A percentile compares a stretch with the other conserved stretches of the same genome.
phyloP scores from a whole-genome alignment of 2,113 vertebrate species.

The Microtus pennsylvanicus region DNA sequence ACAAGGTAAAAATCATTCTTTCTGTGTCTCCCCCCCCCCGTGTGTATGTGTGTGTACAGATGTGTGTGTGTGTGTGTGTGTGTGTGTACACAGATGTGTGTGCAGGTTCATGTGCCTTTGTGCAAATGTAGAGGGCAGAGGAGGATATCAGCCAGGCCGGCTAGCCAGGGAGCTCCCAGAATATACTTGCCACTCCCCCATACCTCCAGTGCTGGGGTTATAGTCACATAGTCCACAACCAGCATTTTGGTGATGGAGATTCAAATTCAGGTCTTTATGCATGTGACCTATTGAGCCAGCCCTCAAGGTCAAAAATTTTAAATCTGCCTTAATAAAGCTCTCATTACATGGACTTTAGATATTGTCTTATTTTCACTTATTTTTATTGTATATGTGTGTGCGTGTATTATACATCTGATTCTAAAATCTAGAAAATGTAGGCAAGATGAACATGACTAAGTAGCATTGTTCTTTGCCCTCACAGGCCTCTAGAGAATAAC shows the following conservation, averaged over 20 bases:
- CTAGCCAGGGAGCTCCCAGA: background rate
- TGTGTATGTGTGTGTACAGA: no score
- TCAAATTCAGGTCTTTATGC: background rate
- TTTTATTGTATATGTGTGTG: background rate
- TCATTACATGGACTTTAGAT: background rate
- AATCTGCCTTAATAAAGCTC: background rate
- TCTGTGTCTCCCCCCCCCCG: background rate
- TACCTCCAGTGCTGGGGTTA: background rate
- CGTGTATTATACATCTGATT: background rate
- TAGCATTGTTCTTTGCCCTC: background rate
- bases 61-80: no score
- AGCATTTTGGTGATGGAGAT: background rate
- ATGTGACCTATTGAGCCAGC: background rate
- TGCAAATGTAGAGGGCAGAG: background rate
- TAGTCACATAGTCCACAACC: background rate
- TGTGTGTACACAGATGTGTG: no score
- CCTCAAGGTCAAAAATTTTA: slow-evolving; percentile 3
- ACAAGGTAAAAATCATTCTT: background rate
- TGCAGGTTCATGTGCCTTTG: background rate
- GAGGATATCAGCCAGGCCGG: background rate
- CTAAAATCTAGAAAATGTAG: background rate
- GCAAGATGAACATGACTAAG: background rate
- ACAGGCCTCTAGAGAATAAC: background rate
- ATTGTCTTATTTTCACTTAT: background rate
- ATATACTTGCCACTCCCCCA: background rate